Evolutionary conservation across 2,113 vertebrate genomes (phyloP).

Genomic region (Caracal caracal): DNA sequence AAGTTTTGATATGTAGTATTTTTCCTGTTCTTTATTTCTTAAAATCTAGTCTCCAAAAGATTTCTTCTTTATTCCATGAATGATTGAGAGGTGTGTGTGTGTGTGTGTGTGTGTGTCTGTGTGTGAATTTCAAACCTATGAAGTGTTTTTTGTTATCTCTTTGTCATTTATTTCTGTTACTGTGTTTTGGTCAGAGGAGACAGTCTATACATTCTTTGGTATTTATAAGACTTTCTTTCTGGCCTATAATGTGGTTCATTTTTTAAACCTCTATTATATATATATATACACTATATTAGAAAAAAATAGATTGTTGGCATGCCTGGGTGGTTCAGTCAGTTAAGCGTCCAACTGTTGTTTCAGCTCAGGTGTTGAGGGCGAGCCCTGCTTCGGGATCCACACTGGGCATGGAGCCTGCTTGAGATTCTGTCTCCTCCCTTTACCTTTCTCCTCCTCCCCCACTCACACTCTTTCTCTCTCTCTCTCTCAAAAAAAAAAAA

Average conservation of each 20-base stretch:
- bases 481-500: too few relatives aligned
- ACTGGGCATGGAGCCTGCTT: too few relatives aligned
- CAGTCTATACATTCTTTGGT: neutral
- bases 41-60: constrained; percentile 6
- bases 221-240: constrained; percentile 28
- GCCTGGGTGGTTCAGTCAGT: too few relatives aligned
- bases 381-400: too few relatives aligned
- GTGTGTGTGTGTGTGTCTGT: neutral
- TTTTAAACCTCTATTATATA: neutral
- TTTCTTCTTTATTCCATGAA: neutral
- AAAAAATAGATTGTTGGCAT: too few relatives aligned
- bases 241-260: neutral
- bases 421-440: too few relatives aligned
- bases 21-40: constrained; percentile 13
- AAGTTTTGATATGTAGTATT: neutral
- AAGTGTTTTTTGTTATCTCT: neutral
- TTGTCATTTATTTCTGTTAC: constrained; percentile 19
- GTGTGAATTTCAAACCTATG: neutral
- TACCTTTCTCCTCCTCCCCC: too few relatives aligned
- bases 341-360: too few relatives aligned
- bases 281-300: neutral
- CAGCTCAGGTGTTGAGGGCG: too few relatives aligned
- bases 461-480: too few relatives aligned
- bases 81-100: neutral
- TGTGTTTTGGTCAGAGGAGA: constrained; percentile 20